Evolutionary conservation across 2,797 vertebrate genomes (phyloP).

Genomic region (Acanthurus tractus): DNA sequence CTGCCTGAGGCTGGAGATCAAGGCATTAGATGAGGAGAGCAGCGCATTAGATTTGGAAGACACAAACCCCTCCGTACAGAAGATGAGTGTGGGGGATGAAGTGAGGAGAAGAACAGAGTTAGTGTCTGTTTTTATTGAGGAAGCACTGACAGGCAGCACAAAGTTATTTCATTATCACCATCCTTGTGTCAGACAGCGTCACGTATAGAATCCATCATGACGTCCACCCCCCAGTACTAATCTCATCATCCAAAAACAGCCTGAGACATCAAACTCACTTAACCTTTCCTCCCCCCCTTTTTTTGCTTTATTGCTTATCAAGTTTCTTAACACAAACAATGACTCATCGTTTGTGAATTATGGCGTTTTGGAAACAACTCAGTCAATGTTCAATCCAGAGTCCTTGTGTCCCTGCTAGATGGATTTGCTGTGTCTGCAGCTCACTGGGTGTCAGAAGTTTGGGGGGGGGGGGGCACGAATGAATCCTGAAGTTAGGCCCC

Average conservation of each 20-base stretch:
- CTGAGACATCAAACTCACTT: background rate
- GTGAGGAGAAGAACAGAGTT: background rate
- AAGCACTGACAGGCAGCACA: background rate
- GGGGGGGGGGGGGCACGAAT: background rate
- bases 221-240: too few relatives aligned
- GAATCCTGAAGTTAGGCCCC: slow-evolving; percentile 9
- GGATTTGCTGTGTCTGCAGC: slow-evolving; percentile 8
- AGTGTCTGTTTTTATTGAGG: too few relatives aligned
- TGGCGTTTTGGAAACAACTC: background rate
- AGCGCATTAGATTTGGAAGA: slow-evolving; percentile 3
- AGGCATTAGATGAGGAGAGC: slow-evolving; percentile 10
- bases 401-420: background rate
- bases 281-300: slow-evolving; percentile 2
- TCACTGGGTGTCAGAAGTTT: slow-evolving; percentile 21
- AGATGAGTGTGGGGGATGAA: background rate
- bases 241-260: slow-evolving; percentile 7
- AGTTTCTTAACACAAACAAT: background rate
- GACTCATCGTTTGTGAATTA: slow-evolving; percentile 6
- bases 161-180: background rate
- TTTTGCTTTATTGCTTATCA: too few relatives aligned
- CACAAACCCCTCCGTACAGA: background rate
- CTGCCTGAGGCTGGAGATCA: slow-evolving; percentile 25
- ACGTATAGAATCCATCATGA: background rate
- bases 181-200: background rate
- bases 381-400: background rate